These are phyloP conservation scores for Akabosia matsudoensis DNA, from an alignment of 1,140 invertebrate genomes.

Conservation along the genomic window DNA sequence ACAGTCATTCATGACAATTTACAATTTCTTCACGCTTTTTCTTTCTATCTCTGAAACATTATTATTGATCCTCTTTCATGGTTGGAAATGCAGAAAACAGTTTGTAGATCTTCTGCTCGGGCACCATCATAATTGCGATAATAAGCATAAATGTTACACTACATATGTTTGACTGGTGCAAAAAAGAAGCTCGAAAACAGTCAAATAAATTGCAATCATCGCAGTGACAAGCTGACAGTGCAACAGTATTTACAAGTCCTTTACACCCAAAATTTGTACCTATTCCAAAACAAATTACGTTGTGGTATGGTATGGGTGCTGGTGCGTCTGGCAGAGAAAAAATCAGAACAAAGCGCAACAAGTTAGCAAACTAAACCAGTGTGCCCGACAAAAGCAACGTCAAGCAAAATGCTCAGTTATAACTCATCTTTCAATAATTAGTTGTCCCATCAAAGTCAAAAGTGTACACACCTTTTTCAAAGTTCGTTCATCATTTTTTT, in stretches of 20 bases:
- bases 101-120: too few species aligned
- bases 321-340: too few species aligned
- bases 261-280: neutral
- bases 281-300: too few species aligned
- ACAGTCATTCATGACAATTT: too few species aligned
- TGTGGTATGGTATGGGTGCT: too few species aligned
- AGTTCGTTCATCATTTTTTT: neutral
- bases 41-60: neutral
- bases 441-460: slow-evolving; percentile 18
- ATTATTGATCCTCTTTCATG: too few species aligned
- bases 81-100: too few species aligned
- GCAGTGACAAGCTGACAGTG: neutral
- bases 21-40: neutral
- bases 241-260: neutral
- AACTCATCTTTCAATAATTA: slow-evolving; percentile 11
- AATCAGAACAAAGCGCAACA: too few species aligned
- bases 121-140: too few species aligned
- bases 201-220: neutral
- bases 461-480: slow-evolving; percentile 3
- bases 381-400: neutral
- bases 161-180: too few species aligned
- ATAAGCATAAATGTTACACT: too few species aligned
- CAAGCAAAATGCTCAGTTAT: neutral
- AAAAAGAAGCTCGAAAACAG: neutral
- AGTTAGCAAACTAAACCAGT: too few species aligned